Base-by-base conservation (phyloP, 2,113 vertebrate species). In the Chaetodon trifascialis region DNA sequence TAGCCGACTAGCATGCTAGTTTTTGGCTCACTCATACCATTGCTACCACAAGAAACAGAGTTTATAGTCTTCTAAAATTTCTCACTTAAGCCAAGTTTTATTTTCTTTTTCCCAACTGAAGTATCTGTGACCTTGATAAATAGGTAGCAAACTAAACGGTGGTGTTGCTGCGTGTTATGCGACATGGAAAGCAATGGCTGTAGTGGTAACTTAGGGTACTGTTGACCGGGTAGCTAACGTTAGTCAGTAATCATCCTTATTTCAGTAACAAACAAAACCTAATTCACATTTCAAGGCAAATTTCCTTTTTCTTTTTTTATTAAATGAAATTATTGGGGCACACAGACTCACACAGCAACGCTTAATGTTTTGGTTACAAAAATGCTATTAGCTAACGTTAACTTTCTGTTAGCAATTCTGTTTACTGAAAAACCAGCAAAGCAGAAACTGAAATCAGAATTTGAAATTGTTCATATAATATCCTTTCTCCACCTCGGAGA, bases 1-100 rank as follows among this genome's bases (percentile, higher is more conserved):
- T 91, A 89, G 92, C 85, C 0, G 0, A 55, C 38, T 92, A 90
- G 86, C 85, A 79, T 71, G 83, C 74, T 82, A 81, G 25, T 17
- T 30, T 40, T 44, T 5, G 14, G 0, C 7, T 59, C 0, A 7
- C n/a, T 11, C 1, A 0, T 2, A 1, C 9, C 16, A 11, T 36
- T 1, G 40, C 2, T 1, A 30, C 19, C 30, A 40, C 0, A 14
- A 0, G 1, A 3, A 40, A 4, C 11, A 0, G 59, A 1, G 1
- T 16, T 58, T 78, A 7, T 16, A 14, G 5, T 19, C 1, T 17
- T 4, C 0, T 0, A 16, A 25, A n/a, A 23, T 0, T 3, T 62
- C 3, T 55, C 0, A 11, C 11, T 52, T 0, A 1, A 34, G n/a
- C 0, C 2, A 7, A 1, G 16, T 30, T 55, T 40, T 23, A 11